These are phyloP conservation scores for Drosophila nigromelanica DNA, from an alignment of 1,140 invertebrate species.

Conservation along the genomic window DNA sequence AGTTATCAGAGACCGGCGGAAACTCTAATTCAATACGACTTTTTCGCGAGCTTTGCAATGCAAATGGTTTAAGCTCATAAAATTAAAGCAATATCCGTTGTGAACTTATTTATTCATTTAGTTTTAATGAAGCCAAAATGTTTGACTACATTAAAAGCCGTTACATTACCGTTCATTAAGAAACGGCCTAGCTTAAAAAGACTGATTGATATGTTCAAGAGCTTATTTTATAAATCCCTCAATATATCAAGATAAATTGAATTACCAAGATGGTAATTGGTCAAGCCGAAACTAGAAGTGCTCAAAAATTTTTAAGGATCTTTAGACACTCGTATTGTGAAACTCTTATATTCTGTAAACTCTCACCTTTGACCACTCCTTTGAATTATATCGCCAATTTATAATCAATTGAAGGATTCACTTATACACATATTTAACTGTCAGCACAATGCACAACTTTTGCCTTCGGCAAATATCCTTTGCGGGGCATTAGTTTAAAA, in stretches of 20 bases:
- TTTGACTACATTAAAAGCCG: slow-evolving; percentile 40
- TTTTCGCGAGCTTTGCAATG: slow-evolving; percentile 53
- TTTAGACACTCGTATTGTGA: no score
- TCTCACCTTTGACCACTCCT: neutral
- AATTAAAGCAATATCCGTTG: slow-evolving; percentile 48
- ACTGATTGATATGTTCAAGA: neutral
- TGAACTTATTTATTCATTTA: slow-evolving; percentile 31
- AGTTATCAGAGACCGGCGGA: slow-evolving; percentile 59
- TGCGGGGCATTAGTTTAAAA: neutral
- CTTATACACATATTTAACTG: slow-evolving; percentile 11
- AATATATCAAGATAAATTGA: no score
- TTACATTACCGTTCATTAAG: slow-evolving; percentile 57
- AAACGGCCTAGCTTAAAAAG: slow-evolving; percentile 23
- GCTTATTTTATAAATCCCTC: no score
- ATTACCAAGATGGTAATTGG: no score
- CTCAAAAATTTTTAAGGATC: no score
- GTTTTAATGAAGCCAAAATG: slow-evolving; percentile 36
- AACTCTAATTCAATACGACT: slow-evolving; percentile 31
- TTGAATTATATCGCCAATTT: neutral
- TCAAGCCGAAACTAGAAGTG: no score
- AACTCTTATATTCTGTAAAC: neutral
- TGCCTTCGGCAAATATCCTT: slow-evolving; percentile 7
- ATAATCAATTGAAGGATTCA: neutral
- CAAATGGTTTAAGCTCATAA: slow-evolving; percentile 46
- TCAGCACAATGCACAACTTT: neutral